A percentile compares a stretch with the other conserved stretches of the same genome.
Evolutionary conservation across 2,113 vertebrate genomes (phyloP).

Genomic region (Chaetops frenatus): DNA sequence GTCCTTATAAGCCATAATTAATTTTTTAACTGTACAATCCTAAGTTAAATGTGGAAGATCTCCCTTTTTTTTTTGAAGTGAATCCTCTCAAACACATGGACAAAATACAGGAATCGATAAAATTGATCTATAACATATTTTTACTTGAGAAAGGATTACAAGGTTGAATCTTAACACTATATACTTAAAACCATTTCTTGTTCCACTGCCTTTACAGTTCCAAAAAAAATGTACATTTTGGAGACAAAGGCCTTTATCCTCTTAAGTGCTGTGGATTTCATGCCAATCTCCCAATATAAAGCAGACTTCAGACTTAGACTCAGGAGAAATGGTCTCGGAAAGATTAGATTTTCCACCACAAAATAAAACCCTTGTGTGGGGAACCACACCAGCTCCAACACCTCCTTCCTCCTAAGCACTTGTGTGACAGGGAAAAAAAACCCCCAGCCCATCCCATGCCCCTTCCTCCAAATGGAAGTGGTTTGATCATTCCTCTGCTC

Average conservation of each 20-base stretch:
- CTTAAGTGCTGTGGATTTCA: conserved; percentile 34
- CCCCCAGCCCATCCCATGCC: neutral
- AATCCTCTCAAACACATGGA: neutral
- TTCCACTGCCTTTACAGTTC: neutral
- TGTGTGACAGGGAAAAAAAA: neutral
- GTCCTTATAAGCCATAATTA: neutral
- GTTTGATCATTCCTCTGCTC: neutral
- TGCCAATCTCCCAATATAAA: conserved; percentile 52
- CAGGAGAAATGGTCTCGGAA: conserved; percentile 6
- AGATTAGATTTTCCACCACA: conserved; percentile 38
- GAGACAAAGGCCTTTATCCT: conserved; percentile 54
- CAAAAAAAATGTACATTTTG: neutral
- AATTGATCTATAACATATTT: neutral
- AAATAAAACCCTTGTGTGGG: neutral
- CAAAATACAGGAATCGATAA: neutral
- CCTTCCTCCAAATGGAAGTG: neutral
- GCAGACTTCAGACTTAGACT: conserved; percentile 19
- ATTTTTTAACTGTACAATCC: neutral
- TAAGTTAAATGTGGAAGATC: neutral
- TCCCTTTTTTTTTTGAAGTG: neutral
- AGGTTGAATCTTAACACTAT: neutral
- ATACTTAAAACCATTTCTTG: conserved; percentile 13
- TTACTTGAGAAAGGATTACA: conserved; percentile 22
- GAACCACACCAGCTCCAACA: neutral
- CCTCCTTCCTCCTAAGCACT: neutral